Evolutionary conservation across 2,797 vertebrate genomes (phyloP).

Genomic region (Malurus splendens): DNA sequence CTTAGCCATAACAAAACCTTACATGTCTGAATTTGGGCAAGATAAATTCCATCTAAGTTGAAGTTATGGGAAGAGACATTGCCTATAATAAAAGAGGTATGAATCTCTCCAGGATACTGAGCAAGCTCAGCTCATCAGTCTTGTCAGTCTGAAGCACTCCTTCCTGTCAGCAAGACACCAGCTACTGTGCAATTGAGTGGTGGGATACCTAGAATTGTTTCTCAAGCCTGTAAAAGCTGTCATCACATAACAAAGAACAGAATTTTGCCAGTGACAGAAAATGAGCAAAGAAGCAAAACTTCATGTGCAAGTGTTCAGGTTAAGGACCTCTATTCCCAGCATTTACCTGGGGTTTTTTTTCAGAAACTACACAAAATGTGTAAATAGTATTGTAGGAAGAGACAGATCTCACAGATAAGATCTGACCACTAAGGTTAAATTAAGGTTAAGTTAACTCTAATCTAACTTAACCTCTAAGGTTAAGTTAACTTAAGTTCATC

Average conservation of each 20-base stretch:
- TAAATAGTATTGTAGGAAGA: neutral
- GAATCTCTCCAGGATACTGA: neutral
- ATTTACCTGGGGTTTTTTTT: neutral
- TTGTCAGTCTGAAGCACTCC: neutral
- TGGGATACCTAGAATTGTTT: neutral
- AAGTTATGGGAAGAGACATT: neutral
- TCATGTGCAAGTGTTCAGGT: neutral
- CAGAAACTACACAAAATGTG: neutral
- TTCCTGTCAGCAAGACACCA: neutral
- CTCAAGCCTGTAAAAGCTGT: neutral
- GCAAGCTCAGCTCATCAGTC: neutral
- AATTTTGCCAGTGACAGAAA: neutral
- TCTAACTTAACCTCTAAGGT: neutral
- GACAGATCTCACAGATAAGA: neutral
- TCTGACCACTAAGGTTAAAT: neutral
- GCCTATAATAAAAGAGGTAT: neutral
- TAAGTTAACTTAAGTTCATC: neutral
- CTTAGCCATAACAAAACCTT: neutral
- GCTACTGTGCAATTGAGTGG: neutral
- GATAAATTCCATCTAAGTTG: neutral
- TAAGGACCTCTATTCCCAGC: neutral
- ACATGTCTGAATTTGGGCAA: neutral
- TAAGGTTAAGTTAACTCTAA: neutral
- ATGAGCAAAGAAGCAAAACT: neutral
- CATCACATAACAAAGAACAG: neutral